Evolutionary conservation across 2,888 invertebrate species (phyloP), one percentile per base, ranked within the genome.

Genomic region (Leptogaster cylindrica): DNA sequence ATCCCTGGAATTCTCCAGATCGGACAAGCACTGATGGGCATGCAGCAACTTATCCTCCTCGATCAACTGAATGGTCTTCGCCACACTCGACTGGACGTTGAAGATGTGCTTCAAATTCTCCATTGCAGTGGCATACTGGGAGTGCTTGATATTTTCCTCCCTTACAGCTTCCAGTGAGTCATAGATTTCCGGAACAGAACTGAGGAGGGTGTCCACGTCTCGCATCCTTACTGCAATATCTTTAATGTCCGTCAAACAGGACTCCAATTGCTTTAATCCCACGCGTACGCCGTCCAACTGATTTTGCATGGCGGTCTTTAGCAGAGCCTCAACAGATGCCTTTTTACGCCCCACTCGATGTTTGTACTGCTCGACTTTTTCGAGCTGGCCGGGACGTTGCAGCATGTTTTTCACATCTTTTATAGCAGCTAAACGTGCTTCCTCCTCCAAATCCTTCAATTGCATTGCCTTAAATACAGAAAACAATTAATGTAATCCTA

Each of bases 31-130:
- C 85, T 81, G 95, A 83, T 98, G 98, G 4, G 98, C 96, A 79
- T 95, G 92, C 1, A 99, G 81, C 5, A 98, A 83, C 79, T 97
- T 97, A 48, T 96, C 97, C 74, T 98, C 97, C 71, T 90, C 92
- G 68, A 99, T 97, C 84, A 94, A 90, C 65, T 92, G 90, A 77
- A 94, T 91, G 0, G 97, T 96, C 80, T 94, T 95, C 65, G 93
- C 91, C 0, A 98, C 94, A 81, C 95, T 96, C 75, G 96, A 95
- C 7, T 96, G 97, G 1, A 98, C 96, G 46, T 95, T 97, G 76
- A 98, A 97, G 71, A 99, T 97, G 77, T 98, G 97, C 78, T 97
- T 97, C 25, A 99, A 83, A 78, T 99, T 99, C 77, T 99, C 97
- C 85, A 95, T 95, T 0, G 98, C 98, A 1, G 97, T 97, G 1